phyloP scores from a whole-genome alignment of 1,140 invertebrate genomes.

The Pectinophora gossypiella region DNA sequence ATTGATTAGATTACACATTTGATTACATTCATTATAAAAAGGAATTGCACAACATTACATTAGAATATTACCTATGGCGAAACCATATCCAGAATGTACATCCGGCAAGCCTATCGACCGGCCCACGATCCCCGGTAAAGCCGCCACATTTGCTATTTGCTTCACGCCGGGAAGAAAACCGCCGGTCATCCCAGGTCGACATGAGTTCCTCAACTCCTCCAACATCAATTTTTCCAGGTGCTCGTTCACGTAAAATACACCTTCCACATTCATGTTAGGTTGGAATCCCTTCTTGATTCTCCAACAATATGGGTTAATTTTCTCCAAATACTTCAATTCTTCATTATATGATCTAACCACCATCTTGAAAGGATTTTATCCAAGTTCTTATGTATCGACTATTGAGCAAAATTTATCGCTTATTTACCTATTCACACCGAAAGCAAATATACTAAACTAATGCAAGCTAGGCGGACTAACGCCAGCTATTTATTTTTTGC shows the following conservation, averaged over 20 bases:
- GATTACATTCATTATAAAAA: neutral
- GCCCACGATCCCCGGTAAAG: slow-evolving; percentile 97
- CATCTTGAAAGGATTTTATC: slow-evolving; percentile 74
- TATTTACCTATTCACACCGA: no score
- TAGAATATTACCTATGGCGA: slow-evolving; percentile 89
- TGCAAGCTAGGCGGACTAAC: no score
- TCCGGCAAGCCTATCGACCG: slow-evolving; percentile 95
- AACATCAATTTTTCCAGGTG: slow-evolving; percentile 97
- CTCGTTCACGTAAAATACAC: slow-evolving; percentile 97
- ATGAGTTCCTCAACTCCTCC: slow-evolving; percentile 95
- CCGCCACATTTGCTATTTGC: slow-evolving; percentile 99
- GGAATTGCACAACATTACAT: neutral
- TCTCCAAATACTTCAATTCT: slow-evolving; percentile 95
- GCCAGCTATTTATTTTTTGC: no score
- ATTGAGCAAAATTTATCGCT: neutral
- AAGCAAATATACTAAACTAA: no score
- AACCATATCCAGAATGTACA: slow-evolving; percentile 99
- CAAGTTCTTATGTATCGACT: neutral
- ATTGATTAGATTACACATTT: no score
- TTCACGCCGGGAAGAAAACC: slow-evolving; percentile 99
- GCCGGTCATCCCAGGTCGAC: slow-evolving; percentile 90
- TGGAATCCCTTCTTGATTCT: slow-evolving; percentile 99
- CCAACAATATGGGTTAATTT: slow-evolving; percentile 90
- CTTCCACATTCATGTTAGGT: slow-evolving; percentile 99
- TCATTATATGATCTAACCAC: slow-evolving; percentile 95